Evolutionary conservation across 2,113 vertebrate genomes (phyloP).

Genomic region (Odocoileus virginianus): DNA sequence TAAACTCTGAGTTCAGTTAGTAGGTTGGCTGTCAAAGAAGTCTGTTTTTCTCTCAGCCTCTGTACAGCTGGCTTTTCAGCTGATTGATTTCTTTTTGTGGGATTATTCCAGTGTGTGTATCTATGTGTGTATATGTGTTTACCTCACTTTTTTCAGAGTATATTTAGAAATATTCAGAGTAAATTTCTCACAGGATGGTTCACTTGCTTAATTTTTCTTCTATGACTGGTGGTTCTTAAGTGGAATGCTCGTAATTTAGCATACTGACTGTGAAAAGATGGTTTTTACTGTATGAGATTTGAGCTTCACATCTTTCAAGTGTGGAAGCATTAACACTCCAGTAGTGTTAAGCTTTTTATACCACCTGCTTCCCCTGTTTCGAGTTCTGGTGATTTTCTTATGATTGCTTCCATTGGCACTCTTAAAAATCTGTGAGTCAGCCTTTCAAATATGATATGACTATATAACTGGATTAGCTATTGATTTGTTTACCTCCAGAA

Average conservation of each 20-base stretch:
- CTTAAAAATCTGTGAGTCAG: slow-evolving; percentile 41
- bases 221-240: background rate
- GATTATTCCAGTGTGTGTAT: background rate
- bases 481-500: slow-evolving; percentile 9
- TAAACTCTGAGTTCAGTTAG: background rate
- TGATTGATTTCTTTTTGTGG: background rate
- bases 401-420: slow-evolving; percentile 48
- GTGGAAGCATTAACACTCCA: slow-evolving; percentile 67
- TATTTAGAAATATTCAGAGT: background rate
- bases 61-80: background rate
- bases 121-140: background rate
- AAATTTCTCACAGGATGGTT: background rate
- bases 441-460: background rate
- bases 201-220: background rate
- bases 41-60: background rate
- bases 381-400: slow-evolving; percentile 62
- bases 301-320: slow-evolving; percentile 31
- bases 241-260: background rate
- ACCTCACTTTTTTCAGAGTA: background rate
- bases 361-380: slow-evolving; percentile 66
- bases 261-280: background rate
- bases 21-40: background rate
- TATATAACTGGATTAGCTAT: slow-evolving; percentile 38
- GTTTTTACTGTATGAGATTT: slow-evolving; percentile 31
- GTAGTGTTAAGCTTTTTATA: slow-evolving; percentile 72